Percentiles rank a stretch among this genome's conserved stretches.
These are phyloP conservation scores for Tetramorium alpestre DNA, from an alignment of 1,140 invertebrate genomes.

Conservation along the genomic window DNA sequence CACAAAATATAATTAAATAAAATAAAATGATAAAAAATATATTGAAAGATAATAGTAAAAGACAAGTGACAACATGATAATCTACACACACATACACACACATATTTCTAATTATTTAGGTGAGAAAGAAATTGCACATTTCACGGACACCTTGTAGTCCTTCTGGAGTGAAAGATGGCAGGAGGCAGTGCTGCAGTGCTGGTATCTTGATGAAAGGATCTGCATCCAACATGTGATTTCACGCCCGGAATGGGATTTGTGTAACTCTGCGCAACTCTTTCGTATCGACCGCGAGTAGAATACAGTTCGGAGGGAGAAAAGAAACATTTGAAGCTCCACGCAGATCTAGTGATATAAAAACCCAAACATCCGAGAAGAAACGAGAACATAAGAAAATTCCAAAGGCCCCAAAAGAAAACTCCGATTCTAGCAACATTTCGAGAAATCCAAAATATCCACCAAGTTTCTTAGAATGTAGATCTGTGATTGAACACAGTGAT, in stretches of 20 bases:
- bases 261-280: conserved; percentile 44
- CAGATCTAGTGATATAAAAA: neutral
- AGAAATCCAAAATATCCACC: neutral
- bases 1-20: neutral
- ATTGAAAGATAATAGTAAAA: neutral
- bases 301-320: neutral
- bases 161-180: conserved; percentile 66
- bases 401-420: neutral
- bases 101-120: neutral
- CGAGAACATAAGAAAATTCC: neutral
- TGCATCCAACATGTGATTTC: conserved; percentile 7
- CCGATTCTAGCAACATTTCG: neutral
- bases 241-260: conserved; percentile 35
- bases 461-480: neutral
- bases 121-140: conserved; percentile 13
- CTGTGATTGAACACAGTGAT: neutral
- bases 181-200: conserved; percentile 77
- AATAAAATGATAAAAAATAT: neutral
- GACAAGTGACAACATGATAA: neutral
- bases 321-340: neutral
- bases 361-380: neutral
- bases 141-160: conserved; percentile 6
- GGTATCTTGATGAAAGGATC: conserved; percentile 50
- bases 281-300: neutral
- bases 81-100: neutral